Evolutionary conservation across 2,888 invertebrate genomes (phyloP).

Genomic region (Conops quadrifasciatus): DNA sequence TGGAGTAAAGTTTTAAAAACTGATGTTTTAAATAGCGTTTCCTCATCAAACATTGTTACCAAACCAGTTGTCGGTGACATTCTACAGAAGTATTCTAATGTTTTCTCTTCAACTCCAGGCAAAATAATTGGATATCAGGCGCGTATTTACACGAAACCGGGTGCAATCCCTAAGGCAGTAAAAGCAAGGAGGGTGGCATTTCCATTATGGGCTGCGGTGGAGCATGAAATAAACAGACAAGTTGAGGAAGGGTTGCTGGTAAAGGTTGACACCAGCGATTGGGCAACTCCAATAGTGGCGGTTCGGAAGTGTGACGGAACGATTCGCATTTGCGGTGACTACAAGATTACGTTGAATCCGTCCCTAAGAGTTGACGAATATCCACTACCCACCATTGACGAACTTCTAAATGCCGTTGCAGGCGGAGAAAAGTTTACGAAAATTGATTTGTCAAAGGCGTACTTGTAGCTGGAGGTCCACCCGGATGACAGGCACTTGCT

Average conservation of each 20-base stretch:
- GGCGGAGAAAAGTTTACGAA: slow-evolving; percentile 48
- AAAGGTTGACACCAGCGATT: slow-evolving; percentile 48
- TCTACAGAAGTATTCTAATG: slow-evolving; percentile 31
- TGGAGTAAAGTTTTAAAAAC: slow-evolving; percentile 28
- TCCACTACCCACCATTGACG: slow-evolving; percentile 49
- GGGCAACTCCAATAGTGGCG: slow-evolving; percentile 55
- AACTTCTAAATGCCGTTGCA: slow-evolving; percentile 46
- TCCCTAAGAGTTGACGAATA: slow-evolving; percentile 47
- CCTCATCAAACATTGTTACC: background rate
- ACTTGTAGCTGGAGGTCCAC: slow-evolving; percentile 56
- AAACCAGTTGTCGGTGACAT: background rate
- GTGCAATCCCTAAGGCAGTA: slow-evolving; percentile 42
- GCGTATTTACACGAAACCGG: slow-evolving; percentile 41
- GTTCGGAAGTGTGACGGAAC: slow-evolving; percentile 48
- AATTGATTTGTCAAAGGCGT: slow-evolving; percentile 55
- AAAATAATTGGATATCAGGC: slow-evolving; percentile 28
- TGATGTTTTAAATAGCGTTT: background rate
- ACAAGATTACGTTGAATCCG: slow-evolving; percentile 49
- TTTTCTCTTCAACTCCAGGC: slow-evolving; percentile 39
- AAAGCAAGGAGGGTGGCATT: slow-evolving; percentile 48
- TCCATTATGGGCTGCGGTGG: slow-evolving; percentile 41
- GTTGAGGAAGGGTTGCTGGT: slow-evolving; percentile 39
- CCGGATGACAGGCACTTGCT: slow-evolving; percentile 51
- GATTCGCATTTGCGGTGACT: slow-evolving; percentile 49
- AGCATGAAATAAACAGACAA: slow-evolving; percentile 42